Base-by-base conservation (phyloP, 2,113 vertebrate species). In the Pyrgilauda ruficollis region DNA sequence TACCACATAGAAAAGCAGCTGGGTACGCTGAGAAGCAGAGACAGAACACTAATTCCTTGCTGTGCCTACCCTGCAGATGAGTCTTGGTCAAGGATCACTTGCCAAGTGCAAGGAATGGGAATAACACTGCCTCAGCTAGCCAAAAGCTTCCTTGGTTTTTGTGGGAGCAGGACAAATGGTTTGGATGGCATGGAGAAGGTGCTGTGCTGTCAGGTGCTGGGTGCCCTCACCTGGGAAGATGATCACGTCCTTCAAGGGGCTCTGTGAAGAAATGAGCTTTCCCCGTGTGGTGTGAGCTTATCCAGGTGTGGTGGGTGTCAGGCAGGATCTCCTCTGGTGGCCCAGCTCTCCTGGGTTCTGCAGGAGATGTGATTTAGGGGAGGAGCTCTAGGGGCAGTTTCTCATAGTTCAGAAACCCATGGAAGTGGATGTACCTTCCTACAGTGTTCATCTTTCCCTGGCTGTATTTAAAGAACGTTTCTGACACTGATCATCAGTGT, bases 231-330 rank as follows among this genome's bases (percentile, higher is more conserved):
- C 28, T 58, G 13, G 37, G 55, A 28, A n/a, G 46, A 4, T 17
- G 46, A 10, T 43, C 0, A 0, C 26, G 30, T 33, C 0, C 1
- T 41, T 63, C 47, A 49, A 10, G 72, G 76, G n/a, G 22, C 19
- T 70, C 21, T 7, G 0, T 28, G 77, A n/a, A 49, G 68, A 44
- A 73, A 47, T 19, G 61, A 70, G 27, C 18, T 75, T 35, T 35
- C 23, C 15, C 30, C 2, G 0, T 4, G 24, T 0, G 1, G 9
- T n/a, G 17, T 62, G 59, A 62, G 31, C n/a, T 84, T 33, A 7
- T 44, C 58, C 15, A 9, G 62, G 24, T 16, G 47, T 46, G 62
- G n/a, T 46, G 44, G 74, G 5, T 15, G 13, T 24, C 49, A 4
- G 26, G 56, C 28, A 53, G 82, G 70, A 18, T 35, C 66, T 87